phyloP scores from a whole-genome alignment of 1,140 invertebrate species.

The Ephestia elutella region DNA sequence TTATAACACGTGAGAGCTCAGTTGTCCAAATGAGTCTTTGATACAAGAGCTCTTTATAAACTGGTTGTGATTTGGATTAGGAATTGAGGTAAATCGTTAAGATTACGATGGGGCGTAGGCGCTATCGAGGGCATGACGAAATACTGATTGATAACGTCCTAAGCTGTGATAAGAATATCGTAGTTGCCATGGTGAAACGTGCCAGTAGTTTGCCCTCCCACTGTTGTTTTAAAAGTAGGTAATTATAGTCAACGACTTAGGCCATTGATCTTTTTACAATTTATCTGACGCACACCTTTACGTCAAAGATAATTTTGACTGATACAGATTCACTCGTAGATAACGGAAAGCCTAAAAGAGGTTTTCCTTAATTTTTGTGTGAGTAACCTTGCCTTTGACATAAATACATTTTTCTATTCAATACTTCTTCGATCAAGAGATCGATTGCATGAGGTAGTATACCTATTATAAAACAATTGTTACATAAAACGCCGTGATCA shows the following conservation, averaged over 20 bases:
- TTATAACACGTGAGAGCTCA: neutral
- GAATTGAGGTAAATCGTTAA: slow-evolving; percentile 58
- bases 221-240: neutral
- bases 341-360: too few relatives aligned
- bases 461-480: too few relatives aligned
- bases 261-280: neutral
- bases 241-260: neutral
- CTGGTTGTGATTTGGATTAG: slow-evolving; percentile 44
- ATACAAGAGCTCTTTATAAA: slow-evolving; percentile 15
- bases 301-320: neutral
- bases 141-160: slow-evolving; percentile 60
- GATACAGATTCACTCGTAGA: too few relatives aligned
- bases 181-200: slow-evolving; percentile 37
- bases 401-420: too few relatives aligned
- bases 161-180: slow-evolving; percentile 41
- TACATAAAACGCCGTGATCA: too few relatives aligned
- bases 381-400: too few relatives aligned
- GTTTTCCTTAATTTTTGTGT: too few relatives aligned
- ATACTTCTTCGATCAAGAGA: too few relatives aligned
- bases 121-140: slow-evolving; percentile 59
- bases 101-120: slow-evolving; percentile 54
- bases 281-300: neutral
- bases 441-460: too few relatives aligned
- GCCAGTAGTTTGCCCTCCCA: neutral
- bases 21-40: neutral